Conservation (phyloP, 2,888 invertebrate genomes). For the Brachyptera putata region DNA sequence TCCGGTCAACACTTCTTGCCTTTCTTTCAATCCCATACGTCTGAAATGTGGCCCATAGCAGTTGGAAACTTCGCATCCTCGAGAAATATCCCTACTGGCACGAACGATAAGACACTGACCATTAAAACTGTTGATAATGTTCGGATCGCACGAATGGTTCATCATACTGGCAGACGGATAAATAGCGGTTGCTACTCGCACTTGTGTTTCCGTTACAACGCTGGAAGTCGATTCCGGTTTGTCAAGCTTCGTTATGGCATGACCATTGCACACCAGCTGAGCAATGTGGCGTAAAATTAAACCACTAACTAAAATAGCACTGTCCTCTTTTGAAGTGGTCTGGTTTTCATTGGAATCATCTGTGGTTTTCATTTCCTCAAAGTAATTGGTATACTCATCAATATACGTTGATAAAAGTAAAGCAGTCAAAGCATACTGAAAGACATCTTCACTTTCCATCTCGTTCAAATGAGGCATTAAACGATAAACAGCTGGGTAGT, state of each 20-base stretch:
- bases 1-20: constrained; percentile 58
- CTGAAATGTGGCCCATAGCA: constrained; percentile 78
- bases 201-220: constrained; percentile 40
- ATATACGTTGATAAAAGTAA: constrained; percentile 63
- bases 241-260: constrained; percentile 53
- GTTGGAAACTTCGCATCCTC: constrained; percentile 72
- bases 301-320: constrained; percentile 51
- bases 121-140: constrained; percentile 71
- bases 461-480: constrained; percentile 69
- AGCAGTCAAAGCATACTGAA: constrained; percentile 66
- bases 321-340: constrained; percentile 22
- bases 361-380: constrained; percentile 56
- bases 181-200: constrained; percentile 71
- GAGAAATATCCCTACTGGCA: constrained; percentile 57
- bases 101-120: constrained; percentile 66
- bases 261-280: constrained; percentile 77
- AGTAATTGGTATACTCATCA: constrained; percentile 59
- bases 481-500: constrained; percentile 61
- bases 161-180: constrained; percentile 84
- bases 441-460: constrained; percentile 59
- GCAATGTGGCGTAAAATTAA: constrained; percentile 70
- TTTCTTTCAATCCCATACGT: constrained; percentile 54
- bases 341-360: constrained; percentile 52
- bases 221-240: neutral
- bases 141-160: constrained; percentile 90